A percentile compares a stretch with the other conserved stretches of the same genome.
These are phyloP conservation scores for Crotalus viridis DNA, from an alignment of 2,113 vertebrate species.

Conservation along the genomic window DNA sequence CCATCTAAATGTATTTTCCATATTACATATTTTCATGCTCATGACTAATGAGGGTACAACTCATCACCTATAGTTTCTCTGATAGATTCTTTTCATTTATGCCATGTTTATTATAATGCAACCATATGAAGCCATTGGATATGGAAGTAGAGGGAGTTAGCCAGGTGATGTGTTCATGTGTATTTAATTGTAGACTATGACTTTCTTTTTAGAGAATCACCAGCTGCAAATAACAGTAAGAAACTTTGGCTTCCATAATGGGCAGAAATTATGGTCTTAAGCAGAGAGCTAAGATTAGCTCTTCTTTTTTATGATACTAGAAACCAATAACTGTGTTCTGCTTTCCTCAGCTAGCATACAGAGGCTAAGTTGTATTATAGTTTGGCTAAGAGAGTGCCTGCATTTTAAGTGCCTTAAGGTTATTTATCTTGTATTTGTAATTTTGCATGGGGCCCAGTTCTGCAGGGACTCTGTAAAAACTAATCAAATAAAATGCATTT, in stretches of 20 bases:
- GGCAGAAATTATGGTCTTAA: background rate
- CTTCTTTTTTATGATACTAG: slow-evolving; percentile 20
- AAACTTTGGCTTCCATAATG: background rate
- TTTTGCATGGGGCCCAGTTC: slow-evolving; percentile 30
- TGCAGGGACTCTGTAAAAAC: background rate
- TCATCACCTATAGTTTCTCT: background rate
- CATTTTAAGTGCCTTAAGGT: slow-evolving; percentile 23
- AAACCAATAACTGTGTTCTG: background rate
- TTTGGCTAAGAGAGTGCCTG: background rate
- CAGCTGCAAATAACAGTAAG: background rate
- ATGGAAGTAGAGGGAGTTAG: background rate
- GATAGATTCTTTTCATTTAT: background rate
- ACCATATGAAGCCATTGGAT: background rate
- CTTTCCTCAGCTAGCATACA: slow-evolving; percentile 6
- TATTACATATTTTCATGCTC: background rate
- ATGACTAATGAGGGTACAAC: background rate
- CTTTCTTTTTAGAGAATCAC: background rate
- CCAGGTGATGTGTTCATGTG: background rate
- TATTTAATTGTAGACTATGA: background rate
- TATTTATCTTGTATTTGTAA: slow-evolving; percentile 17
- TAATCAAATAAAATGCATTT: background rate
- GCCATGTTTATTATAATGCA: background rate
- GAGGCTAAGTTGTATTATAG: background rate
- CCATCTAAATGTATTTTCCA: background rate
- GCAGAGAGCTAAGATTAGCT: background rate